Evolutionary conservation across 2,888 invertebrate species (phyloP), one percentile per base, ranked within the genome.

Genomic region (Tetropium fuscum): DNA sequence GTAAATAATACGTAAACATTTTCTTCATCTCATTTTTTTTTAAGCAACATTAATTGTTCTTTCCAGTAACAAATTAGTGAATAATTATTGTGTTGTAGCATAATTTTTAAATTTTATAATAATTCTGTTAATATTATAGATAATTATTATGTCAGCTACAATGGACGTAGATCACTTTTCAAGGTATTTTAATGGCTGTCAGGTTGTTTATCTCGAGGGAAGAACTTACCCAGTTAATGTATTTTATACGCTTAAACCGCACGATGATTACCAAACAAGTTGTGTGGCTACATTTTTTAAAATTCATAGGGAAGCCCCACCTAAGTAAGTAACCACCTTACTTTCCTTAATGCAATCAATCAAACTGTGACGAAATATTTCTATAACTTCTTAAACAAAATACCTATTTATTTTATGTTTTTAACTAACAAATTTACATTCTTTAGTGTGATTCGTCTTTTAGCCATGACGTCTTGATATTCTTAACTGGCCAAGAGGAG

Each of bases 401-500:
- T n/a, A n/a, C n/a, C n/a, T n/a, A n/a, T n/a, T n/a, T n/a, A n/a
- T n/a, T n/a, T n/a, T n/a, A n/a, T n/a, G n/a, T n/a, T n/a, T n/a
- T n/a, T n/a, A n/a, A n/a, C n/a, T n/a, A n/a, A n/a, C n/a, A n/a
- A n/a, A n/a, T n/a, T n/a, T n/a, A n/a, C n/a, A n/a, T n/a, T n/a
- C n/a, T n/a, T n/a, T n/a, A n/a, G n/a, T n/a, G n/a, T n/a, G n/a
- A n/a, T n/a, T n/a, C n/a, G n/a, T n/a, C n/a, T 68, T 69, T 70
- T 80, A 94, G 93, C 74, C 90, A 96, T 70, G 95, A 96, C 79
- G 92, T 98, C 69, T 84, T 98, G 51, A 92, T 97, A 30, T 98
- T 98, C 83, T 83, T 98, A 56, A 97, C 97, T 43, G 98, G 98
- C 0, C 97, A 97, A 83, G 97, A 98, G 81, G 97, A 98, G 86